These are phyloP conservation scores for Dysmachus trigonus DNA, from an alignment of 2,888 invertebrate genomes.

Conservation along the genomic window DNA sequence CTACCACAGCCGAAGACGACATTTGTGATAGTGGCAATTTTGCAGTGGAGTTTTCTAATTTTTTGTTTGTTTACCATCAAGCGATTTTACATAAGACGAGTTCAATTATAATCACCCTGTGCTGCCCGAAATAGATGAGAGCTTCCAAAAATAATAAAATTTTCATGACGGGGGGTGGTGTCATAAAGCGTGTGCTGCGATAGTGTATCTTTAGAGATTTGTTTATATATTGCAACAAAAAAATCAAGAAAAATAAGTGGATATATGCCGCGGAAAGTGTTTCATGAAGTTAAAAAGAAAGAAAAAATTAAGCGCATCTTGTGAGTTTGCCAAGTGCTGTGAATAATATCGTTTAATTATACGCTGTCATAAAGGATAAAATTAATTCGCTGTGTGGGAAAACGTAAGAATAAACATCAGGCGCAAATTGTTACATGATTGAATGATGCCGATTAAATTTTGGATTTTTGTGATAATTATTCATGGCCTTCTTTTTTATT, in stretches of 20 bases:
- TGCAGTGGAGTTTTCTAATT: neutral
- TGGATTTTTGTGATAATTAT: conserved; percentile 9
- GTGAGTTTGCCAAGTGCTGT: neutral
- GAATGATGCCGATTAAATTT: neutral
- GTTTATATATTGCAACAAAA: neutral
- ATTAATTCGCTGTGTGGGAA: neutral
- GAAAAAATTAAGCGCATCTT: neutral
- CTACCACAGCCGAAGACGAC: neutral
- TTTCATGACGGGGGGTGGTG: neutral
- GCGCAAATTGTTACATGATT: neutral
- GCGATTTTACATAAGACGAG: neutral
- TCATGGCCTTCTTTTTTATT: neutral
- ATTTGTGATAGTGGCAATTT: neutral
- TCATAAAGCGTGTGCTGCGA: neutral
- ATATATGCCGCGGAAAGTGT: neutral
- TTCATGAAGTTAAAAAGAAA: neutral
- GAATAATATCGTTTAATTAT: neutral
- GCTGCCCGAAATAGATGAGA: neutral
- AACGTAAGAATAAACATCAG: neutral
- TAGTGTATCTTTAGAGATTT: neutral
- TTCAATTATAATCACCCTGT: neutral
- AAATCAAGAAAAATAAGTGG: neutral
- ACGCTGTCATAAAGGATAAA: neutral
- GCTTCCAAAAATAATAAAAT: neutral
- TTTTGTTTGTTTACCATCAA: neutral